A percentile compares a stretch with the other conserved stretches of the same genome.
Evolutionary conservation across 2,113 vertebrate genomes (phyloP).

Genomic region (Brevimyrus niger): DNA sequence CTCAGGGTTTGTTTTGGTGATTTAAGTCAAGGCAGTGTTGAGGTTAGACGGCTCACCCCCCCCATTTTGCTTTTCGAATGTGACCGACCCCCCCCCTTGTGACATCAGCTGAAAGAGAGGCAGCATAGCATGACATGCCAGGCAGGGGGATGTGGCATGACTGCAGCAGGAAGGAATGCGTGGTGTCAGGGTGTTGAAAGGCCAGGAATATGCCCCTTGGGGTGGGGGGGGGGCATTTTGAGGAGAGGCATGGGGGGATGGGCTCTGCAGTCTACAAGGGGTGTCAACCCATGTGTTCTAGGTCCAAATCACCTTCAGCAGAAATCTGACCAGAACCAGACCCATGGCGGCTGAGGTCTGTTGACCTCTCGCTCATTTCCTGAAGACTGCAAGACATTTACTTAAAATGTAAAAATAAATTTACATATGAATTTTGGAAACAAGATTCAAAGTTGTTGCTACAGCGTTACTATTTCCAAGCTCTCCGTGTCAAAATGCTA

Average conservation of each 20-base stretch:
- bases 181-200: slow-evolving; percentile 51
- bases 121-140: slow-evolving; percentile 39
- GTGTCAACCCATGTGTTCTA: not conserved
- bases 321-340: not conserved
- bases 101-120: slow-evolving; percentile 46
- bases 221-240: slow-evolving; percentile 24
- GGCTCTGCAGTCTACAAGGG: not conserved
- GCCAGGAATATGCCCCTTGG: slow-evolving; percentile 49
- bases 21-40: not conserved
- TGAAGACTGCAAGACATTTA: not conserved
- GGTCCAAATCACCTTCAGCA: not conserved
- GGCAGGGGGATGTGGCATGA: slow-evolving; percentile 32
- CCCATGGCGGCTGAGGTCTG: not conserved
- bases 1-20: not conserved
- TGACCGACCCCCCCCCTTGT: slow-evolving; percentile 47
- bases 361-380: not conserved
- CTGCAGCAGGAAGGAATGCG: slow-evolving; percentile 53
- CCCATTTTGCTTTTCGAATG: slow-evolving; percentile 40
- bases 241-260: slow-evolving; percentile 18
- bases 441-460: not conserved
- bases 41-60: not conserved
- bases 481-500: not conserved
- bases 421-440: not conserved
- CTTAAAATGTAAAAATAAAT: not conserved
- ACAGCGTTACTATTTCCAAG: not conserved